Evolutionary conservation across 2,888 invertebrate species (phyloP), one percentile per base, ranked within the genome.

Genomic region (Cataglyphis altisquamis): DNA sequence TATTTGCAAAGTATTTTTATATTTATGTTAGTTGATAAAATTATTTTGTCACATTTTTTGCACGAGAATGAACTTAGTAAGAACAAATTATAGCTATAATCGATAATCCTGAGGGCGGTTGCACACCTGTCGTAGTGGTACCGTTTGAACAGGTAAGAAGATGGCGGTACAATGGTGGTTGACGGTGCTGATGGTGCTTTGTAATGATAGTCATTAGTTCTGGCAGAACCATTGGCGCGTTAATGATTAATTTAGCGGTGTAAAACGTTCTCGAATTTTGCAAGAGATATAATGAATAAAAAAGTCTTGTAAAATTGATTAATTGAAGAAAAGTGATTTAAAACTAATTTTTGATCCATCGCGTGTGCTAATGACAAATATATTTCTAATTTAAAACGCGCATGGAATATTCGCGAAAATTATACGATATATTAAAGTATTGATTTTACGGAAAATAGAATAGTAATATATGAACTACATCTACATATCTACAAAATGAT

Each of bases 131-230:
- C 70, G 63, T 88, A 74, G 60, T 83, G 87, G 74, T 85, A 89
- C 81, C 88, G 84, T 87, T 90, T 85, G 72, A 77, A 80, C 84
- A 84, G 86, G 84, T 84, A 86, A 86, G 86, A 88, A 89, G 80
- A 89, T 88, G 89, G 88, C 85, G 84, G 83, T 83, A 67, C 70
- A 86, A 77, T 80, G 80, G 73, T 81, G 78, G 70, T 72, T 80
- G 78, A 72, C 45, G 45, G 60, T 72, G 45, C 57, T 15, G 52
- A 52, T 52, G 70, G 55, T 70, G 78, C 21, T 62, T 8, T 18
- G 64, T 39, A 12, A 39, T 32, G 66, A 36, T 64, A 32, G 62
- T 68, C 68, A 52, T 68, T 15, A 70, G 78, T 83, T 72, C 55
- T 45, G 15, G 57, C 15, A 29, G 74, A 52, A 45, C 32, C 15